Evolutionary conservation across 2,797 vertebrate genomes (phyloP).

Genomic region (Phataginus tetradactyla): DNA sequence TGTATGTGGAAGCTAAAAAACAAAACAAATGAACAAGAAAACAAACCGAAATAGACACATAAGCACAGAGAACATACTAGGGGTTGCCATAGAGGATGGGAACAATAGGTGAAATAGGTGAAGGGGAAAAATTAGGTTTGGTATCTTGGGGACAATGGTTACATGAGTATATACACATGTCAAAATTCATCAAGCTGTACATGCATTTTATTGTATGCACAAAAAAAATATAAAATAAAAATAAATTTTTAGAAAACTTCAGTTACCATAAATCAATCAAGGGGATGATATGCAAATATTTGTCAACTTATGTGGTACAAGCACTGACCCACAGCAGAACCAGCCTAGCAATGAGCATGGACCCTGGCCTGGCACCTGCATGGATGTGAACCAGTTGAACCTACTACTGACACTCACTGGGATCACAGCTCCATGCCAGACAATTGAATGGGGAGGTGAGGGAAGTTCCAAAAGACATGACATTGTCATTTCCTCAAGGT

Average conservation of each 20-base stretch:
- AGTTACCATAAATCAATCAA: conserved; percentile 27
- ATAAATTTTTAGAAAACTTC: neutral
- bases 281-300: neutral
- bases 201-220: no score
- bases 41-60: no score
- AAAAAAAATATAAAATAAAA: no score
- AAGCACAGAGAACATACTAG: no score
- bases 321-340: neutral
- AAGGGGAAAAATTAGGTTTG: no score
- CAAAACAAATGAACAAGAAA: no score
- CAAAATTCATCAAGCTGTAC: no score
- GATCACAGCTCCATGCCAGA: neutral
- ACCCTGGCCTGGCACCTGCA: neutral
- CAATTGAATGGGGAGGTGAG: neutral
- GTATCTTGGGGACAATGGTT: no score
- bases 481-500: neutral
- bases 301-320: neutral
- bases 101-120: no score
- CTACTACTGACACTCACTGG: neutral
- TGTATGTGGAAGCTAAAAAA: no score
- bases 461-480: neutral
- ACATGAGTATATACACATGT: no score
- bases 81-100: no score
- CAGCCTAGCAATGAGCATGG: neutral
- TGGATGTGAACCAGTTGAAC: neutral